phyloP scores from a whole-genome alignment of 2,113 vertebrate species.

The Erythrocercus mccallii region DNA sequence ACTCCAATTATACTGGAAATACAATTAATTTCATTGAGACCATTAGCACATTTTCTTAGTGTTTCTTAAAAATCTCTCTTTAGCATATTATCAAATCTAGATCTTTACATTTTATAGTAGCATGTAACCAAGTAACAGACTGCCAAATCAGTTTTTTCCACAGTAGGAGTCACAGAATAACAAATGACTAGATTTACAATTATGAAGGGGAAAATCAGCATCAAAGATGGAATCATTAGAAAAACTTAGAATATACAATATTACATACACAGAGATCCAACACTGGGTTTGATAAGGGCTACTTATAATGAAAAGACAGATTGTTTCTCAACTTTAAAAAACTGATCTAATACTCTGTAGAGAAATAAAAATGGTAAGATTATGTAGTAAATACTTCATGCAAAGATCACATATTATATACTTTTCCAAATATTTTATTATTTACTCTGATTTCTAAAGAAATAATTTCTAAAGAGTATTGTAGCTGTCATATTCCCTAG shows the following conservation, averaged over 20 bases:
- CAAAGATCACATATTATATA: neutral
- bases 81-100: neutral
- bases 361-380: neutral
- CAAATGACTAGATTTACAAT: neutral
- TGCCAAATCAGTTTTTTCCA: neutral
- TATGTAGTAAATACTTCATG: neutral
- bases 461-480: neutral
- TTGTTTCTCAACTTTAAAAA: neutral
- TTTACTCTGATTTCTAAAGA: neutral
- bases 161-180: neutral
- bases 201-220: neutral
- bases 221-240: neutral
- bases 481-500: neutral
- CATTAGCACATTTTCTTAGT: neutral
- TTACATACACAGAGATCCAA: neutral
- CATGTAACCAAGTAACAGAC: neutral
- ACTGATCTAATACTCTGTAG: neutral
- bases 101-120: neutral
- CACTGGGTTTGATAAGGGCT: neutral
- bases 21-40: neutral
- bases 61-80: slow-evolving; percentile 22
- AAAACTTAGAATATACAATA: neutral
- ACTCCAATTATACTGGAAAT: slow-evolving; percentile 8
- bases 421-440: neutral
- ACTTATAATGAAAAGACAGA: neutral